Base-by-base conservation (phyloP, 2,113 vertebrate genomes). In the Atractosteus spatula region DNA sequence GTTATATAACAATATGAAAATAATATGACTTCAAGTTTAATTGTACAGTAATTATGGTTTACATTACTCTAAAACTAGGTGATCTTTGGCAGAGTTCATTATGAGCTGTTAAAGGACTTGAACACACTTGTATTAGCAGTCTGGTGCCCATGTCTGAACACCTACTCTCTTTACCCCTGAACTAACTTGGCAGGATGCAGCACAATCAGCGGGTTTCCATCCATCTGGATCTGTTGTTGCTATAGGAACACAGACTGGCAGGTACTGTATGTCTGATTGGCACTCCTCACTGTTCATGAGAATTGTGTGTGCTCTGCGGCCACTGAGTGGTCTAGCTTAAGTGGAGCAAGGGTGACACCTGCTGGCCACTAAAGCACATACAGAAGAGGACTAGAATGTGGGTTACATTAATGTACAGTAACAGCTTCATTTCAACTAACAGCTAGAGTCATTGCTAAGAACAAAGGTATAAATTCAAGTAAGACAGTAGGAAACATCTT, bases 121-220 rank as follows among this genome's bases (percentile, higher is more conserved):
- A 29, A 1, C 29, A 29, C 29, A 29, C 29, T 29, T 29, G 29
- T 29, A 29, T 29, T 29, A 29, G 29, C 47, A 7, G 47, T 51
- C 47, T 59, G n/a, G 56, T 13, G 3, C 56, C 3, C 13, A 12
- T 12, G 56, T 59, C 3, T 59, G 12, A n/a, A 12, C 12, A 16
- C 16, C 45, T 7, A n/a, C 67, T 73, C 10, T 66, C 7, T 47
- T 10, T 7, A 66, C 87, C 81, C 62, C 74, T 82, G 83, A 61
- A 68, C 14, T 68, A 61, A 68, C 14, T 68, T 64, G 80, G 67
- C 82, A 99, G 97, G 97, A 98, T 83, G 90, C 95, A 68, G 93
- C 96, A 55, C 97, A 99, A 78, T 96, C 96, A 76, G 95, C 96
- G 75, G 96, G 94, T 78, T 99, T 99, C 84, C 96, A 99, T 83